phyloP scores from a whole-genome alignment of 2,888 invertebrate genomes.

The Pocota personata region DNA sequence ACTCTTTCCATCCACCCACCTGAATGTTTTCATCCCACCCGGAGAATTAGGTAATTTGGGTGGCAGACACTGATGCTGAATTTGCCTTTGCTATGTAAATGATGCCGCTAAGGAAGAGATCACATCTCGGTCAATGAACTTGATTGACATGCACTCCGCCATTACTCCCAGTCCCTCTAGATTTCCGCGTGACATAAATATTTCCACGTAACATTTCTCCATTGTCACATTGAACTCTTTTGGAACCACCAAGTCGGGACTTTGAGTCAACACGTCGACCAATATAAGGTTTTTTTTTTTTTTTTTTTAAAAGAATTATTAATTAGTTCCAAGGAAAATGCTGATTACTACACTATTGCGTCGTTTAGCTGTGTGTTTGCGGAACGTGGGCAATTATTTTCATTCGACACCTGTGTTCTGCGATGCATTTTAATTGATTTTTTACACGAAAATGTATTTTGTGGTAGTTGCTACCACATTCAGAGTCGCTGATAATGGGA shows the following conservation, averaged over 20 bases:
- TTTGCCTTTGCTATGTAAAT: not conserved
- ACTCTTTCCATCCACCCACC: not conserved
- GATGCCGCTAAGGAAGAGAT: not conserved
- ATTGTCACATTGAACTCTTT: not conserved
- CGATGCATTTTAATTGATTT: constrained; percentile 44
- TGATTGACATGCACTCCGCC: not conserved
- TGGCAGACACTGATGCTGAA: not conserved
- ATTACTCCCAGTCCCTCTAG: not conserved
- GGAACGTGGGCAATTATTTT: constrained; percentile 49
- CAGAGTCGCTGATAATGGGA: not conserved
- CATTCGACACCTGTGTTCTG: constrained; percentile 17
- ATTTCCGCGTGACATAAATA: constrained; percentile 4
- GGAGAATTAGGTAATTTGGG: not conserved
- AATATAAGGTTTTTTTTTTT: not conserved
- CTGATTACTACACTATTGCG: not conserved
- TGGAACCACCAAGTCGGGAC: constrained; percentile 5
- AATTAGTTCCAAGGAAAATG: constrained; percentile 45
- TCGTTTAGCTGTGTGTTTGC: constrained; percentile 7
- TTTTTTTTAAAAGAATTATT: constrained; percentile 12
- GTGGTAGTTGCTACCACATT: not conserved
- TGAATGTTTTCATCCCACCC: not conserved
- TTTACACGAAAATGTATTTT: not conserved
- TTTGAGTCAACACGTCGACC: not conserved
- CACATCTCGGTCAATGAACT: constrained; percentile 13
- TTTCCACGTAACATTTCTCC: not conserved